These are phyloP conservation scores for Rhabdomys dilectus DNA, from an alignment of 2,113 vertebrate genomes.

Conservation along the genomic window DNA sequence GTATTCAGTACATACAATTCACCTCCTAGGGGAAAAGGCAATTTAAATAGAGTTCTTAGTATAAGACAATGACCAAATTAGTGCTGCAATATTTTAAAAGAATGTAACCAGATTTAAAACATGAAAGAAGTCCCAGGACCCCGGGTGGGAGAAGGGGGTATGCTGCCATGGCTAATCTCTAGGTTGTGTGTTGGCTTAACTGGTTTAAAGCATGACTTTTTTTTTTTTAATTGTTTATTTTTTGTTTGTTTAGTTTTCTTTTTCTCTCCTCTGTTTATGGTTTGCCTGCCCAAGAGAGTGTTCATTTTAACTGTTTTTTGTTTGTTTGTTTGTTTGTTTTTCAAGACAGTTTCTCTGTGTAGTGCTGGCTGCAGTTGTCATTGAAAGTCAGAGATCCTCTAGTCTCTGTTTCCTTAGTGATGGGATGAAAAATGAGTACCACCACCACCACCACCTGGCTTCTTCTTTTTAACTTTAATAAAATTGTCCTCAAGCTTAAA, in stretches of 20 bases:
- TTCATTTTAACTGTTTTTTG: neutral
- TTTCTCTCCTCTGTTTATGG: neutral
- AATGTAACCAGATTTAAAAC: constrained; percentile 21
- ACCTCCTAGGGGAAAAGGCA: neutral
- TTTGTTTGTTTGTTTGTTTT: neutral
- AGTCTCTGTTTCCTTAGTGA: neutral
- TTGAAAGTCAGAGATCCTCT: neutral
- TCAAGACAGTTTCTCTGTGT: neutral
- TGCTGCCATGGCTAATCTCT: neutral
- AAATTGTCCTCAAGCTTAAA: neutral
- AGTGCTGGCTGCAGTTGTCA: no score
- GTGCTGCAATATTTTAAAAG: constrained; percentile 25
- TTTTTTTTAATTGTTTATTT: neutral
- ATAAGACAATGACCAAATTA: constrained; percentile 41
- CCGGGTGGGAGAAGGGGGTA: rapidly evolving
- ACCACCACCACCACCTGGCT: neutral
- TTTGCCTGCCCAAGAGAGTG: neutral
- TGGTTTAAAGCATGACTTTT: neutral
- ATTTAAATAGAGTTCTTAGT: constrained; percentile 34
- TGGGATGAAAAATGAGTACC: neutral
- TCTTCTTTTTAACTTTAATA: neutral
- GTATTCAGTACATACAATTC: neutral
- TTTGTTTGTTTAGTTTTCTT: neutral
- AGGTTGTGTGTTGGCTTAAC: neutral
- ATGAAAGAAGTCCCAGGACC: neutral